Conservation (phyloP, 2,113 vertebrate genomes). For the Hemicordylus capensis region DNA sequence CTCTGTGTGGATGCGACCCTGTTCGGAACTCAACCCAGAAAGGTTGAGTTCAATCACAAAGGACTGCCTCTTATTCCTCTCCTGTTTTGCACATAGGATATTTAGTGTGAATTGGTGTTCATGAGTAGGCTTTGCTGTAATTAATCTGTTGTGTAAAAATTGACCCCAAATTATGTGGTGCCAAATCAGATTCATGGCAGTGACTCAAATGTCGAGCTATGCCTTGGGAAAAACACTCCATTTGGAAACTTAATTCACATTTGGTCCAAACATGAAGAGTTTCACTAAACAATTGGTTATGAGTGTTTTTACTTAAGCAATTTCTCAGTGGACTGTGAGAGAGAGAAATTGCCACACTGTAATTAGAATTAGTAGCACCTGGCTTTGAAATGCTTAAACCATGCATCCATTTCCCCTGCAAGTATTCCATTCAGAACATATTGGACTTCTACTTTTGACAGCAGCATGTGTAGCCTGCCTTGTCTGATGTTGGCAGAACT, state of each 20-base stretch:
- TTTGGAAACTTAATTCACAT: neutral
- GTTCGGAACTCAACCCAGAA: neutral
- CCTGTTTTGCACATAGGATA: neutral
- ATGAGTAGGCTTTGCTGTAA: no score
- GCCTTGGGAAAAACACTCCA: neutral
- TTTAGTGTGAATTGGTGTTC: neutral
- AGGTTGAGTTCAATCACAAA: no score
- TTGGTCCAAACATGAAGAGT: neutral
- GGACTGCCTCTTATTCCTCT: neutral
- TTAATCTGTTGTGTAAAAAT: neutral
- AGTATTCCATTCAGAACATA: neutral
- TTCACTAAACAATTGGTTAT: neutral
- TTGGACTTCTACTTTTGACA: neutral
- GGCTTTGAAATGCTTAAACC: neutral
- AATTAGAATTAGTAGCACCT: neutral
- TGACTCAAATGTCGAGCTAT: neutral
- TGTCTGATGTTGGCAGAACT: neutral
- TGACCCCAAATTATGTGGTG: neutral
- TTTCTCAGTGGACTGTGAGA: neutral
- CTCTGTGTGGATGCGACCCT: no score
- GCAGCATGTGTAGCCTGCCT: no score
- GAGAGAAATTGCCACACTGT: neutral
- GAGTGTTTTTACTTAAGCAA: neutral
- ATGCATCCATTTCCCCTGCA: neutral
- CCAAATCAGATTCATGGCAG: neutral